Evolutionary conservation across 2,113 vertebrate species (phyloP), one percentile per base, ranked within the genome.

Genomic region (Bambusicola thoracicus): DNA sequence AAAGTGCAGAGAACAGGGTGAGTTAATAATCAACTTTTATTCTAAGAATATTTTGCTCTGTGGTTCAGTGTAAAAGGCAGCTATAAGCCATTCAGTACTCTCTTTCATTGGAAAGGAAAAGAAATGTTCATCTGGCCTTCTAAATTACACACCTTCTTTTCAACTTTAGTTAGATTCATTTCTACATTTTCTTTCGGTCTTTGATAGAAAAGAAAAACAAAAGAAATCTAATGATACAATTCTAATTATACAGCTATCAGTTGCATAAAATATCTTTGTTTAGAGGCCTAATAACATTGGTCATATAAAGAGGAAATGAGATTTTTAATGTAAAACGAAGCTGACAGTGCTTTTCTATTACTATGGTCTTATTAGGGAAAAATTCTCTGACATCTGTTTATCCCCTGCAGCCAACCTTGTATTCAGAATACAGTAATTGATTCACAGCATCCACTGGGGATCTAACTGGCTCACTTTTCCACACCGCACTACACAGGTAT

Each of bases 381-480:
- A 98, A 98, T 98, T 98, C 98, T 98, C 98, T 98, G 98, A 98
- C 98, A 98, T 98, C 98, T 98, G 98, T 98, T 99, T 98, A 98
- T 98, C 98, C 98, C 97, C 98, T 97, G 97, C 97, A 98, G 98
- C 98, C 98, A 99, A 98, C 98, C 96, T 98, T 98, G 98, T 98
- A 98, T 98, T 98, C 97, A 98, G 98, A 99, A 98, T 98, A 98
- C 95, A 98, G 98, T 99, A 99, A 99, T 99, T 99, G 98, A 99
- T 99, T 99, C 98, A 96, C 97, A 98, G 97, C 97, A 97, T 98
- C 98, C 98, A 98, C 98, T 98, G 96, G 99, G 98, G 98, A 98
- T 97, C 97, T 97, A 92, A 98, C 98, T 98, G 97, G 85, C 97
- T 98, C 98, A 98, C 96, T 98, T 98, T 98, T 98, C 97, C 98